Evolutionary conservation across 2,888 invertebrate species (phyloP).

Genomic region (Andrena flavipes): DNA sequence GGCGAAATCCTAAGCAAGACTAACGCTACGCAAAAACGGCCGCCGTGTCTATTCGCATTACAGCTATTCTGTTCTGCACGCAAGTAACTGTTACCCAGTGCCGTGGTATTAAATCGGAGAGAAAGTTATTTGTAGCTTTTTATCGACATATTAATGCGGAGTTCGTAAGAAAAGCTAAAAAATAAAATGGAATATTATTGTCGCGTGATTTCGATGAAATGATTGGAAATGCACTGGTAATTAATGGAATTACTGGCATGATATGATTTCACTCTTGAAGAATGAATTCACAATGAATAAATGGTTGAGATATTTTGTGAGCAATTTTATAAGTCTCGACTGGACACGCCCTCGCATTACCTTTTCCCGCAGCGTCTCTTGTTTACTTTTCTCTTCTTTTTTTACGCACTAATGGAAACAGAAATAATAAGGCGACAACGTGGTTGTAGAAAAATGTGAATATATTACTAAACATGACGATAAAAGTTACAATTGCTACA

Average conservation of each 20-base stretch:
- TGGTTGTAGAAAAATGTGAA: constrained; percentile 43
- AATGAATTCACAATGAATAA: constrained; percentile 80
- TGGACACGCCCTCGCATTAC: constrained; percentile 31
- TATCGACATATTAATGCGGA: constrained; percentile 72
- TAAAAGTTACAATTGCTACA: constrained; percentile 44
- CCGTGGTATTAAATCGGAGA: constrained; percentile 63
- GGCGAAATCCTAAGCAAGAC: constrained; percentile 67
- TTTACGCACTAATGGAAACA: neutral
- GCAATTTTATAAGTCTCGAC: constrained; percentile 69
- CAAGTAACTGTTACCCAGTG: constrained; percentile 56
- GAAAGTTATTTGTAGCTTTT: constrained; percentile 80
- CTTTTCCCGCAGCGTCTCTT: constrained; percentile 4
- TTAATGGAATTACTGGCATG: constrained; percentile 66
- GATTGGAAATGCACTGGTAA: constrained; percentile 59
- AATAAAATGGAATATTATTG: constrained; percentile 46
- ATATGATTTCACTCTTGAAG: constrained; percentile 61
- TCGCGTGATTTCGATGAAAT: constrained; percentile 63
- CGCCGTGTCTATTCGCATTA: constrained; percentile 63
- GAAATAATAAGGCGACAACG: constrained; percentile 17
- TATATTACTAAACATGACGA: constrained; percentile 57
- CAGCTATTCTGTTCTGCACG: constrained; percentile 56
- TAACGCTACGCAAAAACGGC: constrained; percentile 67
- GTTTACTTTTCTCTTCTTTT: constrained; percentile 7
- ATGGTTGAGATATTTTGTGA: constrained; percentile 82
- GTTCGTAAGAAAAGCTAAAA: constrained; percentile 40